phyloP scores from a whole-genome alignment of 1,140 invertebrate genomes.

The Potamilus streckersoni region DNA sequence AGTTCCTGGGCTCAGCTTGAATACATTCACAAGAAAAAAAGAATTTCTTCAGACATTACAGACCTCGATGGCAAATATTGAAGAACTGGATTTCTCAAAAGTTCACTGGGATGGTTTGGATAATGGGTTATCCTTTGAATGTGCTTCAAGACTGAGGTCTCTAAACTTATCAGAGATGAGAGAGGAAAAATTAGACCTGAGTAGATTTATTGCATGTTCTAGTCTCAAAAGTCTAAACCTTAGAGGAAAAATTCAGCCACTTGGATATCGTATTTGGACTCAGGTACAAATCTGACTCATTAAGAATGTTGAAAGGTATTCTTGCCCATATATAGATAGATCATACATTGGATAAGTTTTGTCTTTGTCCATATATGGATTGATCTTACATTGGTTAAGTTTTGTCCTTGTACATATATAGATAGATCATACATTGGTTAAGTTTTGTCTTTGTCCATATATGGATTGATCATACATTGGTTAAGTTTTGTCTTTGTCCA shows the following conservation, averaged over 20 bases:
- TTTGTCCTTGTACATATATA: too few relatives aligned
- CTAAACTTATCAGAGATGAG: constrained; percentile 21
- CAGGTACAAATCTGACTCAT: constrained; percentile 1
- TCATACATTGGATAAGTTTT: too few relatives aligned
- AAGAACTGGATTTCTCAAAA: constrained; percentile 23
- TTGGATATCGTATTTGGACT: constrained; percentile 11
- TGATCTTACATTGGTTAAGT: too few relatives aligned
- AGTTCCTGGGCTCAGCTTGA: constrained; percentile 21
- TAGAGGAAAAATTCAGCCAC: constrained; percentile 14
- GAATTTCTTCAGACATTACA: constrained; percentile 14
- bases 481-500: too few relatives aligned
- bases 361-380: too few relatives aligned
- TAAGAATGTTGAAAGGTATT: too few relatives aligned
- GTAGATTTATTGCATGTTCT: constrained; percentile 11
- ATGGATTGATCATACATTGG: too few relatives aligned
- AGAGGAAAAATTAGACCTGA: constrained; percentile 11
- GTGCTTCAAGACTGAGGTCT: constrained; percentile 14
- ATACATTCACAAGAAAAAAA: constrained; percentile 3
- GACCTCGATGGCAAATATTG: constrained; percentile 16
- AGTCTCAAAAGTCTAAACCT: constrained; percentile 29
- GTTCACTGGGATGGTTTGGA: constrained; percentile 15
- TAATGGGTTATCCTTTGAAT: constrained; percentile 6
- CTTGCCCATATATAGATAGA: too few relatives aligned
- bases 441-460: too few relatives aligned
- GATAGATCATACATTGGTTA: too few relatives aligned